Evolutionary conservation across 2,797 vertebrate species (phyloP).

Genomic region (Microcaecilia unicolor): DNA sequence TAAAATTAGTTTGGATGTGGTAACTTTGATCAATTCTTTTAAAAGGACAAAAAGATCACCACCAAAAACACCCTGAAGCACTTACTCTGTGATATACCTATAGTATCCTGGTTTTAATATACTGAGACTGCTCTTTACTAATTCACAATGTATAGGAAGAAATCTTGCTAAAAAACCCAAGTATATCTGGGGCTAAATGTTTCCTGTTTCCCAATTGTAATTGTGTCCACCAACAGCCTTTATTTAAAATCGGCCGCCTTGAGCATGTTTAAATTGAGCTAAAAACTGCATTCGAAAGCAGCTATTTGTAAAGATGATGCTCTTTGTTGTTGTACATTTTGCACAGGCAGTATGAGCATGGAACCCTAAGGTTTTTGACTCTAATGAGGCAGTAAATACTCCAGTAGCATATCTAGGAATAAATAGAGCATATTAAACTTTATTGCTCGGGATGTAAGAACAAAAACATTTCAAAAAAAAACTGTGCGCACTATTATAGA

Average conservation of each 20-base stretch:
- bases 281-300: constrained; percentile 39
- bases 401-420: constrained; percentile 27
- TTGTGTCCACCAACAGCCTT: constrained; percentile 39
- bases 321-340: constrained; percentile 36
- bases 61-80: constrained; percentile 7
- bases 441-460: constrained; percentile 4
- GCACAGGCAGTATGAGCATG: constrained; percentile 25
- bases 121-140: constrained; percentile 18
- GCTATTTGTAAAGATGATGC: constrained; percentile 38
- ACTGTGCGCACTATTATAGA: no score
- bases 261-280: constrained; percentile 33
- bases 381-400: constrained; percentile 40
- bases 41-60: constrained; percentile 7
- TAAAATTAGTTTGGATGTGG: no score
- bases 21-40: constrained; percentile 4
- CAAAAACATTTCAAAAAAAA: neutral
- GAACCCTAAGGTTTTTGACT: constrained; percentile 29
- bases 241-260: constrained; percentile 31
- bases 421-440: neutral
- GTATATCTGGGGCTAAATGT: constrained; percentile 22
- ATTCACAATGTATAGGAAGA: constrained; percentile 15
- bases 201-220: constrained; percentile 31
- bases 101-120: neutral
- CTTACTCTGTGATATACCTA: constrained; percentile 15
- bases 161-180: constrained; percentile 26